phyloP scores from a whole-genome alignment of 2,888 invertebrate species.

The Timandra comae region DNA sequence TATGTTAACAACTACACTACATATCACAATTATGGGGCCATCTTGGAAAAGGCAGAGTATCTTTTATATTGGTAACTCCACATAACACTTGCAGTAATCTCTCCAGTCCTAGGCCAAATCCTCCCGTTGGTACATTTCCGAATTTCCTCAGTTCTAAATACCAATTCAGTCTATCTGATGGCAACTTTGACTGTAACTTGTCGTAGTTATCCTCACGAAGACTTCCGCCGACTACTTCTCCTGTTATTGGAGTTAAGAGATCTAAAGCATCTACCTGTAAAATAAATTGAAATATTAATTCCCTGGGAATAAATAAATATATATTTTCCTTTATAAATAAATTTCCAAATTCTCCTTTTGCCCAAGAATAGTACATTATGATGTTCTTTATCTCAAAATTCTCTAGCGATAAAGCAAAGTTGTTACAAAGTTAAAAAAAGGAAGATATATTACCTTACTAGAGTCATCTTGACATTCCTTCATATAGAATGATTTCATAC shows the following conservation, averaged over 20 bases:
- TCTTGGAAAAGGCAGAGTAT: constrained; percentile 95
- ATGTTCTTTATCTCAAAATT: too few species aligned
- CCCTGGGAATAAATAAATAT: too few species aligned
- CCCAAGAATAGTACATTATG: too few species aligned
- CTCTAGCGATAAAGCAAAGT: too few species aligned
- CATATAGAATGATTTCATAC: constrained; percentile 98
- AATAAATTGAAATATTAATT: too few species aligned
- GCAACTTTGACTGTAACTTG: constrained; percentile 78
- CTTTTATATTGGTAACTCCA: constrained; percentile 92
- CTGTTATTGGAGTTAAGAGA: constrained; percentile 90
- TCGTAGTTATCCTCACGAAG: constrained; percentile 89
- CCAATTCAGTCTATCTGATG: constrained; percentile 82
- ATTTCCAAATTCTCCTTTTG: background rate
- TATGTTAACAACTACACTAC: constrained; percentile 44
- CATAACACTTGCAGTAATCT: constrained; percentile 90
- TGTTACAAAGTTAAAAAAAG: too few species aligned
- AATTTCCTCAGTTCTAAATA: constrained; percentile 92
- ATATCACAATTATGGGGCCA: constrained; percentile 92
- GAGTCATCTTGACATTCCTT: constrained; percentile 77
- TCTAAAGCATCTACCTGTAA: constrained; percentile 88
- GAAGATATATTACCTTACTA: constrained; percentile 75
- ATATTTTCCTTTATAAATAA: background rate
- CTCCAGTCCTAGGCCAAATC: constrained; percentile 98
- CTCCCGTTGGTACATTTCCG: constrained; percentile 93
- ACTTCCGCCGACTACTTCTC: constrained; percentile 97